Percentiles rank a stretch among this genome's conserved stretches.
phyloP scores from a whole-genome alignment of 2,888 invertebrate species.

The Tinea trinotella region DNA sequence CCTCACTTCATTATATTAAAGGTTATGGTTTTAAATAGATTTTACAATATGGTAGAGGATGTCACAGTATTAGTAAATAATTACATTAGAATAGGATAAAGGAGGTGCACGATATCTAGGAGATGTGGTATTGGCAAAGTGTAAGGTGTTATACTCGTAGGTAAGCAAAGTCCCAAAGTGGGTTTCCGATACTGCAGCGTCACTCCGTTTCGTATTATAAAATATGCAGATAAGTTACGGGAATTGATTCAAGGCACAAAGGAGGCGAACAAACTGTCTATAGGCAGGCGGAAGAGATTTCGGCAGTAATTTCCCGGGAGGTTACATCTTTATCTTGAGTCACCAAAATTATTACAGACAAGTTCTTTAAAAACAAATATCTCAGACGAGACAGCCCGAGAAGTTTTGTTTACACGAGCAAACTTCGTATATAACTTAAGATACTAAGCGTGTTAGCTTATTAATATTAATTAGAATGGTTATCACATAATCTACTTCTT shows the following conservation, averaged over 20 bases:
- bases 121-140: neutral
- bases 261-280: conserved; percentile 55
- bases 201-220: conserved; percentile 61
- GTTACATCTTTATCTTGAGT: conserved; percentile 55
- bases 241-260: conserved; percentile 70
- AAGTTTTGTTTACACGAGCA: conserved; percentile 14
- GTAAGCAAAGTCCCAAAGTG: neutral
- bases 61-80: too few species aligned
- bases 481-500: conserved; percentile 2
- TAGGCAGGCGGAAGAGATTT: conserved; percentile 54
- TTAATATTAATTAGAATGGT: conserved; percentile 11
- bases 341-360: conserved; percentile 48
- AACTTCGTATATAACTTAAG: conserved; percentile 12
- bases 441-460: conserved; percentile 15
- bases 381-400: conserved; percentile 1
- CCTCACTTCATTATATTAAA: too few species aligned
- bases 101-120: neutral
- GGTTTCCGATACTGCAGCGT: conserved; percentile 41
- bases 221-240: conserved; percentile 70
- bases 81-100: neutral
- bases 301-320: conserved; percentile 67
- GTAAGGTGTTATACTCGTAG: neutral
- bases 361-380: conserved; percentile 19
- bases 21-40: too few species aligned
- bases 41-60: too few species aligned